Evolutionary conservation across 2,113 vertebrate species (phyloP), one percentile per base, ranked within the genome.

Genomic region (Pluvianellus socialis): DNA sequence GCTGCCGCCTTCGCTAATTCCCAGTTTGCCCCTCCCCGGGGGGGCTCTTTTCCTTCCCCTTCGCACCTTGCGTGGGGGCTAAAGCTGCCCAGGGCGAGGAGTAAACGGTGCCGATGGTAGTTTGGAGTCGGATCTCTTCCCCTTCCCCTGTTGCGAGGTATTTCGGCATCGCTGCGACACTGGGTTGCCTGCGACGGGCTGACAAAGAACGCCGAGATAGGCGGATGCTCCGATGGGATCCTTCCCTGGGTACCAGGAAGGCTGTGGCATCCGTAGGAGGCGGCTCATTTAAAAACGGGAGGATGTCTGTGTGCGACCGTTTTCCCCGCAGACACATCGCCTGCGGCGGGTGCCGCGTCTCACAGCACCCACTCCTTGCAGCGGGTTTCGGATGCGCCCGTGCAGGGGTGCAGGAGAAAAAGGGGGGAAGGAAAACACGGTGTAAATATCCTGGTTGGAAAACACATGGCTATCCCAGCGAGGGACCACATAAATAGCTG

Each of bases 341-440:
- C 62, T 33, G 42, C 6, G 6, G 66, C 3, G 20, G 33, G 33
- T 6, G 44, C 74, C n/a, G 16, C 3, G 0, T 12, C 21, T 38
- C 55, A 18, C 21, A 28, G 23, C 42, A 35, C 55, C 71, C 4
- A 1, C 58, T 79, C 19, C 2, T 61, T 40, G 7, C 33, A 67
- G 27, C 42, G 53, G 44, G 70, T 55, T 73, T 85, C 15, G 0
- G 15, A 11, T 1, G 28, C 7, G 2, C 8, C 42, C 49, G 2
- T 10, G 24, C 32, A 17, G 6, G 28, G 56, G 33, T 17, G 38
- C 17, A 5, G 33, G 52, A n/a, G n/a, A 19, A 9, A 5, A 14
- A 4, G 44, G 21, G n/a, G 12, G 53, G 14, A 18, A 63, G 58
- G 28, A 72, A 50, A 66, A 66, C 0, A 1, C n/a, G 7, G 28